Conservation (phyloP, 2,797 vertebrate genomes). For the Tolypeutes matacus region DNA sequence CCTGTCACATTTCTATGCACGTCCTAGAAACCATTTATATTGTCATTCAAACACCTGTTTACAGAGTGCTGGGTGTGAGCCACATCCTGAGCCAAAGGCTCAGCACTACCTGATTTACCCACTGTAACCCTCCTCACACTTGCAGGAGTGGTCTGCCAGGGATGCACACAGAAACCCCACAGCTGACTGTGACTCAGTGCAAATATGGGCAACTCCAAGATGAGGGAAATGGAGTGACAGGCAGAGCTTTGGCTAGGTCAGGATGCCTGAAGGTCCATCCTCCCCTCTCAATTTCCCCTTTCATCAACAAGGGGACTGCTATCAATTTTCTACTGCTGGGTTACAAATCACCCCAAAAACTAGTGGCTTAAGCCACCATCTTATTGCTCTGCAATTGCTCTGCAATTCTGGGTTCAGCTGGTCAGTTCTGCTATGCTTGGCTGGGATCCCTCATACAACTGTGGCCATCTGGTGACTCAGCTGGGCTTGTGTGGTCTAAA, state of each 20-base stretch:
- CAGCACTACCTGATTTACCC: fast-evolving
- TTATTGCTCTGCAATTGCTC: not conserved
- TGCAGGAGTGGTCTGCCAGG: fast-evolving
- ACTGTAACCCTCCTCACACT: fast-evolving
- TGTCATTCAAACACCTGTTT: not conserved
- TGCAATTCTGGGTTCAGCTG: not conserved
- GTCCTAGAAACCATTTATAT: too few species aligned
- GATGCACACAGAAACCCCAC: not conserved
- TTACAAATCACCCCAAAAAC: not conserved
- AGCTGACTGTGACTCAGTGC: too few species aligned
- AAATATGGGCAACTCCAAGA: not conserved
- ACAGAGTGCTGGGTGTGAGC: not conserved
- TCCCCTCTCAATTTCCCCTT: not conserved
- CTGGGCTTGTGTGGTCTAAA: not conserved
- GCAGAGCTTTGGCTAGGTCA: fast-evolving
- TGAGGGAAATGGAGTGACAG: not conserved
- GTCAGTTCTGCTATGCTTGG: not conserved
- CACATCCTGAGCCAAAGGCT: not conserved
- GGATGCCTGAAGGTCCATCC: not conserved
- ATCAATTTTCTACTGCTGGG: not conserved
- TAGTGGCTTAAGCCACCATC: not conserved
- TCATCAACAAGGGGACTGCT: not conserved
- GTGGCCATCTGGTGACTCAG: not conserved
- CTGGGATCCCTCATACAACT: not conserved
- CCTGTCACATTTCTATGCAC: not conserved